Conservation (phyloP, 2,113 vertebrate genomes). For the Notarius quadriscutis region DNA sequence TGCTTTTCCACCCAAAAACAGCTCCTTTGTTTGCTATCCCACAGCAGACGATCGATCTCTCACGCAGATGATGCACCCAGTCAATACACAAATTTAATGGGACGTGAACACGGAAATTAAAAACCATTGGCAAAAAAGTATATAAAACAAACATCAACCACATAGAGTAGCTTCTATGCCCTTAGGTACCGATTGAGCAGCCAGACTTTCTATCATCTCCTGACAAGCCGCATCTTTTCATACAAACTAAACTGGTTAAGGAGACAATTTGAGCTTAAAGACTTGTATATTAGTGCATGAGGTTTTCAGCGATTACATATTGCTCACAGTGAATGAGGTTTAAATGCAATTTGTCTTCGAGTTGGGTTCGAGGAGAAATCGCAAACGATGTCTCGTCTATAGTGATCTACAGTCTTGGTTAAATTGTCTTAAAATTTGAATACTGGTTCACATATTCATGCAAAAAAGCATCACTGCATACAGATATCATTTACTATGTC, state of each 20-base stretch:
- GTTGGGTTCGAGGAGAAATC: not conserved
- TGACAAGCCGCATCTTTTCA: conserved; percentile 1
- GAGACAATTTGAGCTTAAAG: not conserved
- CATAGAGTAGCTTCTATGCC: not conserved
- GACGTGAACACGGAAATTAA: not conserved
- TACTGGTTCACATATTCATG: not conserved
- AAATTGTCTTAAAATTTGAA: not conserved
- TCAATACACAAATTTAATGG: conserved; percentile 18
- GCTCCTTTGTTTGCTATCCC: not conserved
- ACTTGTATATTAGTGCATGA: not conserved
- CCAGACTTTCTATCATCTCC: conserved; percentile 9
- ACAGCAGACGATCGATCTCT: conserved; percentile 23
- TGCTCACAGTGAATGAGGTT: not conserved
- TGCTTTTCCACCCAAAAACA: not conserved
- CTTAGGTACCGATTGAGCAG: conserved; percentile 8
- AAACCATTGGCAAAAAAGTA: not conserved
- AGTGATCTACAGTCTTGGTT: not conserved
- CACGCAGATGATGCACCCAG: conserved; percentile 5
- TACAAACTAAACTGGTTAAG: conserved; percentile 2
- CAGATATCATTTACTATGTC: not conserved
- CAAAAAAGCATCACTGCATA: not conserved
- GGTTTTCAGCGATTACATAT: not conserved
- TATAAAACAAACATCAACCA: conserved; percentile 1
- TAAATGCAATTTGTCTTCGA: not conserved
- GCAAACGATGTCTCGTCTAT: not conserved